phyloP scores from a whole-genome alignment of 2,113 vertebrate species.

The Platysternon megacephalum region DNA sequence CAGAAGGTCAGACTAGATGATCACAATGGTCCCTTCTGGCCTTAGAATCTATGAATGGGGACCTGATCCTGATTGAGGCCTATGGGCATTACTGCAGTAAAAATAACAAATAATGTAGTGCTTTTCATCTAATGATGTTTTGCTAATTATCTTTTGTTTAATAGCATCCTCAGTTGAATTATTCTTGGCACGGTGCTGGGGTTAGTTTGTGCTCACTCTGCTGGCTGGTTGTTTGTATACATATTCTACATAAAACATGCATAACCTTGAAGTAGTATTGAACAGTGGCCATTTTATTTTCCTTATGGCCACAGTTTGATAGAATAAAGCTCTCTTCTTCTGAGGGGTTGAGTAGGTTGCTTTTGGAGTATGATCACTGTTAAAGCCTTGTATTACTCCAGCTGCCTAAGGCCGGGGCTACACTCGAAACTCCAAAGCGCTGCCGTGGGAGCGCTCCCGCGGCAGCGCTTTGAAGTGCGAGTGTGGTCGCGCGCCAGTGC shows the following conservation, averaged over 20 bases:
- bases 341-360: background rate
- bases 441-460: too few relatives aligned
- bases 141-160: conserved; percentile 11
- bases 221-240: accelerated
- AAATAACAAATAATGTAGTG: background rate
- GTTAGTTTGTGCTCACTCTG: background rate
- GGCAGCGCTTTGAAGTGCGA: too few relatives aligned
- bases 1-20: background rate
- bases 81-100: background rate
- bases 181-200: background rate
- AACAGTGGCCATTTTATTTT: background rate
- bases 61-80: background rate
- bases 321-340: background rate
- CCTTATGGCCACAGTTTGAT: background rate
- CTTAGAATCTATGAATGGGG: background rate
- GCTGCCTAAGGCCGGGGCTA: too few relatives aligned
- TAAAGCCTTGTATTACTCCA: background rate
- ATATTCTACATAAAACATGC: background rate
- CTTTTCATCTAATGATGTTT: background rate
- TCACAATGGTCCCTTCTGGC: background rate
- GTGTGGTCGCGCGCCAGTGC: too few relatives aligned
- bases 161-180: background rate
- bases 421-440: too few relatives aligned
- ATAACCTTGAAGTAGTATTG: background rate
- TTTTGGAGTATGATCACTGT: accelerated